A percentile compares a stretch with the other conserved stretches of the same genome.
Conservation (phyloP, 2,888 invertebrate genomes). For the Euclidia mi region DNA sequence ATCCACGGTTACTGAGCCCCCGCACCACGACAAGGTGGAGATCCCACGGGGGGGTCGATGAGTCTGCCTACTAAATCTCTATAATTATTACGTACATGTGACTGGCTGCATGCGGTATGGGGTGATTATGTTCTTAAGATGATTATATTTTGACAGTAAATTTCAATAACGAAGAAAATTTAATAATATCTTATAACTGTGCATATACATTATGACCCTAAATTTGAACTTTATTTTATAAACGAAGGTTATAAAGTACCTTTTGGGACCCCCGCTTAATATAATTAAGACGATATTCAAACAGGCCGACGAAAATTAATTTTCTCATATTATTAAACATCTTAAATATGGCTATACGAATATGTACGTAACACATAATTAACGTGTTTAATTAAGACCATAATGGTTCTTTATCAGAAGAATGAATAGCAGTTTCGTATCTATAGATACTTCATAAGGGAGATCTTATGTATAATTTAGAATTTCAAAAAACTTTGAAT, state of each 20-base stretch:
- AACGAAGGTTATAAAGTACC: slow-evolving; percentile 36
- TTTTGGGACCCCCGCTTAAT: slow-evolving; percentile 39
- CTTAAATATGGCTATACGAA: background rate
- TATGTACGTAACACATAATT: no score
- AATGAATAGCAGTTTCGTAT: no score
- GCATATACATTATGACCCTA: background rate
- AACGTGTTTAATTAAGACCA: no score
- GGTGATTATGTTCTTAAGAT: background rate
- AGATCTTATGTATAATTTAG: no score
- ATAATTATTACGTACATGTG: background rate
- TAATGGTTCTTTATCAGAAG: no score
- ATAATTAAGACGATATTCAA: slow-evolving; percentile 47
- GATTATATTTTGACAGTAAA: background rate
- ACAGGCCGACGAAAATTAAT: slow-evolving; percentile 41
- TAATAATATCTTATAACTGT: background rate
- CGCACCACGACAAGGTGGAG: no score
- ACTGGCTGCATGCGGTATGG: background rate
- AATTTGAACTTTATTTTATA: slow-evolving; percentile 30
- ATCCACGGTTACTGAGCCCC: no score
- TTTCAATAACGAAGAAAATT: slow-evolving; percentile 6
- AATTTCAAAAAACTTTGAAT: no score
- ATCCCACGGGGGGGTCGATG: background rate
- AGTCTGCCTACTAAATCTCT: background rate
- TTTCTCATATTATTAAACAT: slow-evolving; percentile 36
- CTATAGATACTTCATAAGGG: no score